Conservation (phyloP, 2,797 vertebrate species). For the Chromis chromis region DNA sequence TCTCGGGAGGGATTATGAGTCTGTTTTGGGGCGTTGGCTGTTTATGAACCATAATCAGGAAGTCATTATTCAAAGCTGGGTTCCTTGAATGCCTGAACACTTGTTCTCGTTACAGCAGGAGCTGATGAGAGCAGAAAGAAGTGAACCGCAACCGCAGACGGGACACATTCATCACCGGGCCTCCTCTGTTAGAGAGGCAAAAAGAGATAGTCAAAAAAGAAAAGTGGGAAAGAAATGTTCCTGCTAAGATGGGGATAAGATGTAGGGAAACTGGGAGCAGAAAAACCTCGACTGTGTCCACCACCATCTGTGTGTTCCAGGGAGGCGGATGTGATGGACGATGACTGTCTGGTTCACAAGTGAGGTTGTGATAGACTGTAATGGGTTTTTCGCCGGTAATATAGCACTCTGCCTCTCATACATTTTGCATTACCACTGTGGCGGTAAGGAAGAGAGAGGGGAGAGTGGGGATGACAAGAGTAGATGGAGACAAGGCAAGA, state of each 20-base stretch:
- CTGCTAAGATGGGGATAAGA: constrained; percentile 20
- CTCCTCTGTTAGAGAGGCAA: neutral
- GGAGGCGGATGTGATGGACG: constrained; percentile 33
- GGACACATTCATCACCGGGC: constrained; percentile 57
- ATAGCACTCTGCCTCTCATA: constrained; percentile 53
- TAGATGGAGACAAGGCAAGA: neutral
- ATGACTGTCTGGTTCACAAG: constrained; percentile 32
- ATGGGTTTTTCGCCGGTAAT: constrained; percentile 28
- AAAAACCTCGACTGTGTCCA: constrained; percentile 26
- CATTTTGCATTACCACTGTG: constrained; percentile 65
- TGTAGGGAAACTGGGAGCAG: neutral
- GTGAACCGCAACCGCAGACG: constrained; percentile 38
- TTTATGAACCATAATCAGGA: constrained; percentile 46
- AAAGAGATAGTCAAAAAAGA: neutral
- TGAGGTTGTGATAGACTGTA: constrained; percentile 49
- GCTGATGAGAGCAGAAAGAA: constrained; percentile 65
- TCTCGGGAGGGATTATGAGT: constrained; percentile 3
- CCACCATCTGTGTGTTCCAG: constrained; percentile 36
- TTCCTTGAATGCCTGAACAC: constrained; percentile 33
- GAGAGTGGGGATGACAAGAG: neutral
- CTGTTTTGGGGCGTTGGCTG: constrained; percentile 23
- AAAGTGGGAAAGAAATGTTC: neutral
- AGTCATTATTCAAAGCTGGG: constrained; percentile 56
- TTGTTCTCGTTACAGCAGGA: constrained; percentile 58
- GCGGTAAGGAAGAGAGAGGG: neutral